These are phyloP conservation scores for Pristionchus exspectatus DNA, from an alignment of 2,888 invertebrate species.

Conservation along the genomic window DNA sequence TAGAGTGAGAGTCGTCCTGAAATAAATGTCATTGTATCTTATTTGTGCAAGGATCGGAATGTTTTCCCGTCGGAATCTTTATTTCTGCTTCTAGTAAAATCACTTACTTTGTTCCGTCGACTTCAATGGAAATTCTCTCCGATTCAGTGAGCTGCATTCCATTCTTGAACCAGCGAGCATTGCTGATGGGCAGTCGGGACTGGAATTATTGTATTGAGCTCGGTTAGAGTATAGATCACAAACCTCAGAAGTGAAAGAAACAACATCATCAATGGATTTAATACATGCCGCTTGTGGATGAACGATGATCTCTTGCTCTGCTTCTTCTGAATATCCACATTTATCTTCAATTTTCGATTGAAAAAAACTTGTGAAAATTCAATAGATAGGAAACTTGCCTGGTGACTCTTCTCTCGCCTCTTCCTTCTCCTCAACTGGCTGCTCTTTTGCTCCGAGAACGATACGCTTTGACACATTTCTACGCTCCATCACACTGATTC, in stretches of 20 bases:
- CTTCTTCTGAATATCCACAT: conserved; percentile 33
- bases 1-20: conserved; percentile 59
- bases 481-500: not conserved
- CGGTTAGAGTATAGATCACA: not conserved
- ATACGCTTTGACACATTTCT: conserved; percentile 30
- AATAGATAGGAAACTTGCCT: not conserved
- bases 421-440: not conserved
- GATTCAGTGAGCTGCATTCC: conserved; percentile 63
- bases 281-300: conserved; percentile 63
- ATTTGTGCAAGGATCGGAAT: too few relatives aligned
- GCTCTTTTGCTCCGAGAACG: not conserved
- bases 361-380: not conserved
- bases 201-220: conserved; percentile 20
- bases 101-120: conserved; percentile 18
- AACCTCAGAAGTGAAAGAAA: conserved; percentile 40
- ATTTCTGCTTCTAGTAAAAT: not conserved
- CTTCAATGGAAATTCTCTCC: conserved; percentile 58
- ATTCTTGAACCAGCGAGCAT: conserved; percentile 65
- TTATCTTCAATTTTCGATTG: not conserved
- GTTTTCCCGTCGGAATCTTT: not conserved
- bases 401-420: conserved; percentile 39
- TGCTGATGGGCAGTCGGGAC: conserved; percentile 59
- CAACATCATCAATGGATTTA: conserved; percentile 58
- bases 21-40: too few relatives aligned
- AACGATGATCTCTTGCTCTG: conserved; percentile 62